Evolutionary conservation across 2,888 invertebrate species (phyloP), one percentile per base, ranked within the genome.

Genomic region (Andrena marginata): DNA sequence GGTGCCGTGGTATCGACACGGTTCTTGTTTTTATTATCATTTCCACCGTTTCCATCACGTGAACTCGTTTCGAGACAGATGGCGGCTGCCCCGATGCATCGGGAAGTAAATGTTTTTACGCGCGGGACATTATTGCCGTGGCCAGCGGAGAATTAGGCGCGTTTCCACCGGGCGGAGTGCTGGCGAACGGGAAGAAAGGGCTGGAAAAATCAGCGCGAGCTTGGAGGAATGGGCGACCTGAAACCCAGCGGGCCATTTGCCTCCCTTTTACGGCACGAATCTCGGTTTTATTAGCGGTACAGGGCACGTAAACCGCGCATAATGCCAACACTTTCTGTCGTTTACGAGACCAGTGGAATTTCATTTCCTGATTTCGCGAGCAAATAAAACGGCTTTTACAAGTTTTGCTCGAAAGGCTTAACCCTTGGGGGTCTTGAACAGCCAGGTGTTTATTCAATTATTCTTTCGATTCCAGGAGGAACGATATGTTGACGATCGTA

Each of bases 231-330:
- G 8, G 20, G 8, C 63, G 35, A n/a, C 20, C n/a, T 26, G 54
- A 31, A 48, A 42, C n/a, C 26, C 35, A 3, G 54, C 42, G 54
- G 42, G 54, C 29, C 8, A 20, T 72, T 72, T 48, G 16, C n/a
- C 23, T 13, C 56, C 2, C 54, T 70, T 77, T 77, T 77, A 77
- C 49, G 23, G 49, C 77, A 16, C 10, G 23, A 13, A 64, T 48
- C 51, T 48, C 63, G 56, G 60, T 51, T 64, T 83, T 83, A 83
- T 74, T 74, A 62, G 49, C 65, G 35, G 33, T 59, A 42, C 49
- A 7, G 31, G 33, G 26, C 70, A 60, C 35, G 69, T 64, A 69
- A 74, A 64, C 23, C 78, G 20, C 68, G 54, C 23, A 60, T 70
- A 70, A 70, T 49, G n/a, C 48, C 64, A 68, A 60, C 65, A 62